A percentile compares a stretch with the other conserved stretches of the same genome.
phyloP scores from a whole-genome alignment of 2,888 invertebrate species.

The Drosophila fulvimacula region DNA sequence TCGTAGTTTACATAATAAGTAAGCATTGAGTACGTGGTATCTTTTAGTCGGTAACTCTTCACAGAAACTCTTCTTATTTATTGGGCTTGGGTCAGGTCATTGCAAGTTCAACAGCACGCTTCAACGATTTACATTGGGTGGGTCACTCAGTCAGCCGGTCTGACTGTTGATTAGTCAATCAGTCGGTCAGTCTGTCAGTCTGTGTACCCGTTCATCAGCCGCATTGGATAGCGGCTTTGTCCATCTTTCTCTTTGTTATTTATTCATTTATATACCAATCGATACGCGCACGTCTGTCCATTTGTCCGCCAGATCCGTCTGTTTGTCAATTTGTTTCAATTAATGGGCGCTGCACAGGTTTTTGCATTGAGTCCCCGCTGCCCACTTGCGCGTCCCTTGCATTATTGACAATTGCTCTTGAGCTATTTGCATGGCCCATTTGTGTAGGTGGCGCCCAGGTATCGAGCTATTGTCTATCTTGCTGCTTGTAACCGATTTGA shows the following conservation, averaged over 20 bases:
- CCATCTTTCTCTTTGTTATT: constrained; percentile 51
- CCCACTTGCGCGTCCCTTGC: constrained; percentile 16
- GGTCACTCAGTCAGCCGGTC: constrained; percentile 29
- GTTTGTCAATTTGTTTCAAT: constrained; percentile 77
- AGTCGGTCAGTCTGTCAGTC: neutral
- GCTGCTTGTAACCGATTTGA: constrained; percentile 42
- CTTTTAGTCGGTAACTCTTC: neutral
- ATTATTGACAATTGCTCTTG: constrained; percentile 71
- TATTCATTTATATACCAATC: constrained; percentile 67
- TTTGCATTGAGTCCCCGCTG: constrained; percentile 24
- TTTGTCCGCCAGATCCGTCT: neutral
- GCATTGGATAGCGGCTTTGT: constrained; percentile 47
- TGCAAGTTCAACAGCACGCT: constrained; percentile 53
- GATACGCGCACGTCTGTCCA: constrained; percentile 56
- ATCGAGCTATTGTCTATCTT: constrained; percentile 25
- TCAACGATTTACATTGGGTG: constrained; percentile 46
- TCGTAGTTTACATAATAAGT: neutral
- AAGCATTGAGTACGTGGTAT: neutral
- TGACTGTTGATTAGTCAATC: neutral
- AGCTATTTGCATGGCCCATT: constrained; percentile 52
- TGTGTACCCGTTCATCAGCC: constrained; percentile 27
- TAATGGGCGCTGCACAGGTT: constrained; percentile 68
- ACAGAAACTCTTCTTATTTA: too few species aligned
- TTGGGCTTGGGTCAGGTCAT: constrained; percentile 29
- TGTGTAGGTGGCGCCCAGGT: constrained; percentile 25